phyloP scores from a whole-genome alignment of 2,113 vertebrate species.

The Fregetta grallaria region DNA sequence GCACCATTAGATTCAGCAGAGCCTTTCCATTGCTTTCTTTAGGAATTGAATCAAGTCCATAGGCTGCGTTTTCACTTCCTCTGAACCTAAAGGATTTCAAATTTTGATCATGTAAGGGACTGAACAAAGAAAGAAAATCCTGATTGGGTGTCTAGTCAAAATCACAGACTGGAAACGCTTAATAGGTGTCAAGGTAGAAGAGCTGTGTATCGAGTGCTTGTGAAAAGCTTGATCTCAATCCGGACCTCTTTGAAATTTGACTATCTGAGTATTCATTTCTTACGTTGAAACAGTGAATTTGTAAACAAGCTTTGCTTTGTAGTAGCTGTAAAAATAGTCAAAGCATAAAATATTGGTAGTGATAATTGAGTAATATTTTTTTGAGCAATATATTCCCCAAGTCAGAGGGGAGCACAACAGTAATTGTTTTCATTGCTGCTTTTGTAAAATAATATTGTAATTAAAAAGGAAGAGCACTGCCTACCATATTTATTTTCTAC shows the following conservation, averaged over 20 bases:
- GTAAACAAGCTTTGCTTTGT: background rate
- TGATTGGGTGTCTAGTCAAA: background rate
- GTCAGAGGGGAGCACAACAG: background rate
- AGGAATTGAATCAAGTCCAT: background rate
- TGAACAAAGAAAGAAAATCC: background rate
- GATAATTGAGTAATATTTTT: background rate
- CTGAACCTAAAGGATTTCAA: background rate
- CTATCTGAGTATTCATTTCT: background rate
- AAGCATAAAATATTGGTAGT: background rate
- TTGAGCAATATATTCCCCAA: background rate
- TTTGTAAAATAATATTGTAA: background rate
- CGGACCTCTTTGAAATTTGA: background rate
- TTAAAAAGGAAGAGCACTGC: background rate
- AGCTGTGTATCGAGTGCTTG: background rate
- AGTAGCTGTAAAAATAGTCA: background rate
- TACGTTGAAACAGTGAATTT: background rate
- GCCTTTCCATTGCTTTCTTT: background rate
- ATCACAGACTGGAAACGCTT: background rate
- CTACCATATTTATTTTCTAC: background rate
- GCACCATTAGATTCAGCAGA: background rate
- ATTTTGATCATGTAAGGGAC: background rate
- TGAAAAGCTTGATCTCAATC: background rate
- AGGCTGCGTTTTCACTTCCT: background rate
- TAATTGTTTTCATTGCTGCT: background rate
- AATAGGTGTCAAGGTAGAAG: background rate